phyloP scores from a whole-genome alignment of 2,797 vertebrate species.

The Coracias cyanogaster region DNA sequence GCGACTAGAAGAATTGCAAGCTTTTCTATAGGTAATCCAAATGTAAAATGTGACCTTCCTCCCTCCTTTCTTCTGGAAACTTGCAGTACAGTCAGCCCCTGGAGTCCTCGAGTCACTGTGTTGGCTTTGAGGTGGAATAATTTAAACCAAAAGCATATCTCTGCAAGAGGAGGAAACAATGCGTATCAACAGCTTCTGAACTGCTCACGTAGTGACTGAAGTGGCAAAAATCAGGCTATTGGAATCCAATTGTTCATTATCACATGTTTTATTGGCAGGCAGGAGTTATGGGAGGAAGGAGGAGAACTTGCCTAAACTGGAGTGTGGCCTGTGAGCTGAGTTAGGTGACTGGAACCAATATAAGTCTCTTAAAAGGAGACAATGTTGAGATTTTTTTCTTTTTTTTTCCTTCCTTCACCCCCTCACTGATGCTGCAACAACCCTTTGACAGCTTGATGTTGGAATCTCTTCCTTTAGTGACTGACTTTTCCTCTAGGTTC shows the following conservation, averaged over 20 bases:
- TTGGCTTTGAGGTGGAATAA: constrained; percentile 7
- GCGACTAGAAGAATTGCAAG: neutral
- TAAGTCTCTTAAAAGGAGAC: neutral
- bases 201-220: neutral
- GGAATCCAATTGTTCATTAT: neutral
- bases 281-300: neutral
- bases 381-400: neutral
- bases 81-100: neutral
- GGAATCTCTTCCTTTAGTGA: neutral
- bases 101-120: neutral
- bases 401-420: neutral
- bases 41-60: neutral
- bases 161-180: neutral
- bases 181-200: neutral
- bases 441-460: neutral
- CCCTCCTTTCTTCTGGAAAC: neutral
- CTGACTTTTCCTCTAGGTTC: neutral
- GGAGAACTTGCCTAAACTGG: neutral
- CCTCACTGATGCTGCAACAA: neutral
- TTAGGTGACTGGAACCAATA: neutral
- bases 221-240: neutral
- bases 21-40: neutral
- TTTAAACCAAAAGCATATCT: neutral
- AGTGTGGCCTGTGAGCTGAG: neutral
- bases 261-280: neutral